Evolutionary conservation across 2,888 invertebrate genomes (phyloP), one percentile per base, ranked within the genome.

Genomic region (Rhingia campestris): DNA sequence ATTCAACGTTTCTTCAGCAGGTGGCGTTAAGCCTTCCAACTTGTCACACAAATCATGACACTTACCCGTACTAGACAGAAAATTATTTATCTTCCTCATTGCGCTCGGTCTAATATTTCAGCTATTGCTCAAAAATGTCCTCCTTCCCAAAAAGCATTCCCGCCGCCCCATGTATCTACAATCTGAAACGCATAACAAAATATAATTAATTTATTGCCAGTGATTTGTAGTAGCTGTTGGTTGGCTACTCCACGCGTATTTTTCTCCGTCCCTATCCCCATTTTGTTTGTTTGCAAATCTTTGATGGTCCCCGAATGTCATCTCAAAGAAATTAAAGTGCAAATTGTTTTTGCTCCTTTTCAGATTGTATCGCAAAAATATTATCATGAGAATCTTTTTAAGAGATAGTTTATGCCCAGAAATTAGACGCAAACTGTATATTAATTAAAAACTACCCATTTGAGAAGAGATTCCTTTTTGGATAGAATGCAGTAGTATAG

Each of bases 381-480:
- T 56, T 67, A 54, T 51, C 32, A 43, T 59, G 54, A 67, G 56
- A 74, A 61, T 41, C 63, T 69, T 69, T 76, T 76, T 81, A 64
- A 81, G 64, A 70, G 69, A 76, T 76, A 81, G 58, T 66, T 81
- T 81, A 75, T 81, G 70, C 76, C 64, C 64, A 79, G 64, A 73
- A 73, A 58, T 72, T 77, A 49, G 56, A 70, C 49, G 49, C 45
- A 37, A 51, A 66, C 41, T 59, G 58, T 67, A 49, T 67, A 73
- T 58, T 74, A 74, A 80, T 67, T 74, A 67, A 63, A 67, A 80
- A 80, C 80, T 61, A 30, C 9, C 49, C 49, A 67, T 74, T 74
- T 59, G 58, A 70, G 30, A 22, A 22, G 22, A 10, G 30, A 14
- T 56, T 77, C 63, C 59, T 37, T 53, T 32, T 59, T 32, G 47